Evolutionary conservation across 2,113 vertebrate species (phyloP), one percentile per base, ranked within the genome.

Genomic region (Aythya baeri): DNA sequence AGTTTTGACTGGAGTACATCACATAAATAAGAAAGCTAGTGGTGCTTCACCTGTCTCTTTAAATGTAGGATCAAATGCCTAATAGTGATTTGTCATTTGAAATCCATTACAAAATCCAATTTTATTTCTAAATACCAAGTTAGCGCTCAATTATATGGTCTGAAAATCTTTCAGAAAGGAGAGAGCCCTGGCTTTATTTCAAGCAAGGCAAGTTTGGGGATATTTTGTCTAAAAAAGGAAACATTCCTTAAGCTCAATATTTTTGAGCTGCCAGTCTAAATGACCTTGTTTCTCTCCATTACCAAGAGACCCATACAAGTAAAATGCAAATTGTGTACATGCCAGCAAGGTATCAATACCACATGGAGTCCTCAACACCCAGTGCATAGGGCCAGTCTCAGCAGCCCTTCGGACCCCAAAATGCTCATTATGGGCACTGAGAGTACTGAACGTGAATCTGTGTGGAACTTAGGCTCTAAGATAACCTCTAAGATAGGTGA

Each of bases 401-500:
- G 59, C 25, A 36, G 44, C 44, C 18, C 27, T 62, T n/a, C n/a
- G 18, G 27, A 15, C 23, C 38, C 13, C 13, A 49, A 25, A n/a
- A 4, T 3, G 27, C 70, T 75, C 25, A 46, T 67, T 29, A 12
- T 23, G 41, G 44, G 26, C 54, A 17, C 11, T 6, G 59, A 62
- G 78, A 23, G 18, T 26, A 50, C 25, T 6, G n/a, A 43, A 23
- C 3, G 3, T 21, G 34, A 32, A 41, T 52, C 43, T 34, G 0
- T 32, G 5, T 0, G 1, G n/a, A n/a, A 14, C 25, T 57, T 38
- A 25, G 29, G 22, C 41, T 66, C 34, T 26, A 27, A 36, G 25
- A 62, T 25, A 52, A 62, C 15, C 27, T 57, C 9, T 41, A 54
- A 44, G 31, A 14, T 58, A 15, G n/a, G 78, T 27, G 55, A 23